Conservation (phyloP, 1,140 invertebrate species). For the Andrena cerasifolii region DNA sequence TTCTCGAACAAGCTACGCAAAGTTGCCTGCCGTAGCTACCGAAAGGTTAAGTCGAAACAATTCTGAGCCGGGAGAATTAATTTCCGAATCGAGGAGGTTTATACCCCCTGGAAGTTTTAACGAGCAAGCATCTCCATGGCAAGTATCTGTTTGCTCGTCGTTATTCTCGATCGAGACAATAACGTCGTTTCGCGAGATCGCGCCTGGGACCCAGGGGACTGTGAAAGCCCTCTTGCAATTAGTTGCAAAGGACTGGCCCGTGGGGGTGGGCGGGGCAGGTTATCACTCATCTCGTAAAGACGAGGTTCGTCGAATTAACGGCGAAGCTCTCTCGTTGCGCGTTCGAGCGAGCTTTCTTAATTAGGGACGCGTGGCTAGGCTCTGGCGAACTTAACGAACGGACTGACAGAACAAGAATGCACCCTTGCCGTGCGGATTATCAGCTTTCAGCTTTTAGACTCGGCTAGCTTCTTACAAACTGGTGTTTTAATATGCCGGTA, state of each 20-base stretch:
- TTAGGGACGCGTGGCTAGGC: background rate
- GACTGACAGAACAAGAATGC: too few relatives aligned
- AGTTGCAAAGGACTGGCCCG: background rate
- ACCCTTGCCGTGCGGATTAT: too few relatives aligned
- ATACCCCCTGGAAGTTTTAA: background rate
- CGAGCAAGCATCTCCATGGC: background rate
- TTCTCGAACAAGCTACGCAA: background rate
- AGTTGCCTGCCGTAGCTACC: constrained; percentile 1
- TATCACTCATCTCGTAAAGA: background rate
- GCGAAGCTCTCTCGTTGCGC: background rate
- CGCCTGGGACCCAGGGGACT: background rate
- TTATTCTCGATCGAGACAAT: background rate
- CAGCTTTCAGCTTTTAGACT: too few relatives aligned
- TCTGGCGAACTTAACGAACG: too few relatives aligned
- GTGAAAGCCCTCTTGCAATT: background rate
- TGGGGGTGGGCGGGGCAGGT: background rate
- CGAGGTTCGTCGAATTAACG: background rate
- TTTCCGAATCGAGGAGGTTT: background rate
- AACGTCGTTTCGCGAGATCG: background rate
- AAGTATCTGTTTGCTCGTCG: background rate
- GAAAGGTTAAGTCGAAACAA: constrained; percentile 1
- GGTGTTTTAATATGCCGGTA: too few relatives aligned
- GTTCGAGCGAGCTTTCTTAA: background rate
- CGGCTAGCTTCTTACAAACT: too few relatives aligned
- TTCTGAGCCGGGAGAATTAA: constrained; percentile 2